phyloP scores from a whole-genome alignment of 1,140 invertebrate genomes.

The Papilio dardanus region DNA sequence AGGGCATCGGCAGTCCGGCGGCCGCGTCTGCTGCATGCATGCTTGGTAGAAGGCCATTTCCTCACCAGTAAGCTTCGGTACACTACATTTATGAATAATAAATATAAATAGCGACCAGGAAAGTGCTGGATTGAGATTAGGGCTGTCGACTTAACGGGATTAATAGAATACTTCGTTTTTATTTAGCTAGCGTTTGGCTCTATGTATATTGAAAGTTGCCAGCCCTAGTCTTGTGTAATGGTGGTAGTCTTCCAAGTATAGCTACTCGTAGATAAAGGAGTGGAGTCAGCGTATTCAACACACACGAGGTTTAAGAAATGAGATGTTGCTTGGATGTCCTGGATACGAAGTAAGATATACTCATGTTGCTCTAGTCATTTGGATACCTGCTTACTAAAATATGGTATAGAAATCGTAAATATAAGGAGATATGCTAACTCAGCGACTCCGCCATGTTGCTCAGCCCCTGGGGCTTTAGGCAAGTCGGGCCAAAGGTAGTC shows the following conservation, averaged over 20 bases:
- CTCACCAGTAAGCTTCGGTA: slow-evolving; percentile 59
- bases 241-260: too few relatives aligned
- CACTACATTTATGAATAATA: slow-evolving; percentile 43
- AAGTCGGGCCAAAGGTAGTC: slow-evolving; percentile 84
- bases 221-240: too few relatives aligned
- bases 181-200: background rate
- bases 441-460: slow-evolving; percentile 52
- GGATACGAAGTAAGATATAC: background rate
- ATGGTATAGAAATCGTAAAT: background rate
- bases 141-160: too few relatives aligned
- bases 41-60: slow-evolving; percentile 73
- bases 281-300: too few relatives aligned
- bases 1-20: slow-evolving; percentile 69
- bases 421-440: slow-evolving; percentile 57
- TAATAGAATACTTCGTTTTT: too few relatives aligned
- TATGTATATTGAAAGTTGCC: too few relatives aligned
- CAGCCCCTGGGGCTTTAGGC: slow-evolving; percentile 43
- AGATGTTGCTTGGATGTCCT: too few relatives aligned
- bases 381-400: background rate
- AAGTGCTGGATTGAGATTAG: background rate
- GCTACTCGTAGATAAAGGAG: too few relatives aligned
- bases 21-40: slow-evolving; percentile 69
- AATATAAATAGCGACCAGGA: background rate
- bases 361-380: background rate
- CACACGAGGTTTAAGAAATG: too few relatives aligned